These are phyloP conservation scores for Pristionchus entomophagus DNA, from an alignment of 2,888 invertebrate genomes.

Conservation along the genomic window DNA sequence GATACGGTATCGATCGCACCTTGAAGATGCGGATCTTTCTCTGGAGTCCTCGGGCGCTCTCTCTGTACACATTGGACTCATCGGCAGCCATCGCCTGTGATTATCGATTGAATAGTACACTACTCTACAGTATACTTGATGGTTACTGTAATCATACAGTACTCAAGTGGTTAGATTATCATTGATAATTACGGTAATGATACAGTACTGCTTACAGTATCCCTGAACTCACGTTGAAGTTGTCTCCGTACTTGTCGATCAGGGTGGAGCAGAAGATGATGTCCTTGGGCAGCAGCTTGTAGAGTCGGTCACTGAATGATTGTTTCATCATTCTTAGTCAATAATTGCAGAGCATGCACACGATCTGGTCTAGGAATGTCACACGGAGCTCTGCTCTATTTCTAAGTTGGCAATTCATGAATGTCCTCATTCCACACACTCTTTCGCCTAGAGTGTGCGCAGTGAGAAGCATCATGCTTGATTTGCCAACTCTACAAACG, in stretches of 20 bases:
- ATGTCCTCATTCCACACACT: not conserved
- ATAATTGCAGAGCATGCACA: not conserved
- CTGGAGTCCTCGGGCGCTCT: conserved; percentile 65
- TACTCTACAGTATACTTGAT: not conserved
- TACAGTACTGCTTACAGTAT: not conserved
- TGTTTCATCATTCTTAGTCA: not conserved
- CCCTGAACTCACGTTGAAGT: conserved; percentile 59
- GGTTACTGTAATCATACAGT: not conserved
- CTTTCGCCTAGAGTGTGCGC: not conserved
- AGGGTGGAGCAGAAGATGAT: conserved; percentile 72
- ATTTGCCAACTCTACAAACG: not conserved
- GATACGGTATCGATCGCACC: conserved; percentile 48
- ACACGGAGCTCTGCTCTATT: not conserved
- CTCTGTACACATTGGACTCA: conserved; percentile 68
- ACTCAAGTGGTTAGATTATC: conserved; percentile 51
- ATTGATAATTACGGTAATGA: not conserved
- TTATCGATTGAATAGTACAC: conserved; percentile 1
- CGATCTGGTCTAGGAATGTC: not conserved
- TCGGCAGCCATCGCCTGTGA: conserved; percentile 70
- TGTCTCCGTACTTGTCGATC: conserved; percentile 70
- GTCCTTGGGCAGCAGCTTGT: conserved; percentile 71
- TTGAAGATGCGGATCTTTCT: conserved; percentile 74
- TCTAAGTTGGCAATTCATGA: not conserved
- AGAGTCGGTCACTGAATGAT: conserved; percentile 62
- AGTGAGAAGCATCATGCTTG: not conserved